Conservation (phyloP, 2,888 invertebrate species). For the Eupeodes luniger region DNA sequence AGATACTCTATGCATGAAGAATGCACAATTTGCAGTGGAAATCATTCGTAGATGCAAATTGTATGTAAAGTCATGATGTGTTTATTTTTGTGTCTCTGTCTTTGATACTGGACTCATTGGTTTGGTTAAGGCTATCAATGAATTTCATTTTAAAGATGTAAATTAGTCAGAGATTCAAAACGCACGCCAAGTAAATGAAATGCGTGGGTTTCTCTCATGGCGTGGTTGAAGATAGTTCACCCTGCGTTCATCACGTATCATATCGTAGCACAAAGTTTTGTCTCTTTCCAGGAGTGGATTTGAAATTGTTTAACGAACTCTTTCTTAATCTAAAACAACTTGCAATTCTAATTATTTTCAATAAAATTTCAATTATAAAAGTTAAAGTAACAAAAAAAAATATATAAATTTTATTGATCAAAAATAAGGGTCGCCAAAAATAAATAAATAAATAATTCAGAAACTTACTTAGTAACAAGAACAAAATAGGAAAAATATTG, state of each 20-base stretch:
- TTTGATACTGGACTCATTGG: slow-evolving; percentile 42
- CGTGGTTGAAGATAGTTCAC: slow-evolving; percentile 50
- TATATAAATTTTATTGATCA: too few relatives aligned
- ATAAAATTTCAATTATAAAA: too few relatives aligned
- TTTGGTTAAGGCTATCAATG: slow-evolving; percentile 43
- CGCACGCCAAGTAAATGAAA: slow-evolving; percentile 38
- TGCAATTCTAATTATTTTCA: too few relatives aligned
- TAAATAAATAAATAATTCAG: too few relatives aligned
- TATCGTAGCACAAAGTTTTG: background rate
- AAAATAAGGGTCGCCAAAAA: too few relatives aligned
- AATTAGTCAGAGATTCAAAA: slow-evolving; percentile 48
- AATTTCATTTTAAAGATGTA: slow-evolving; percentile 54
- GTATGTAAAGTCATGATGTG: background rate
- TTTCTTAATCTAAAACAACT: too few relatives aligned
- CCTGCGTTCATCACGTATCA: background rate
- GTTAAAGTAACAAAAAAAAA: too few relatives aligned
- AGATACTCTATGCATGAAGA: slow-evolving; percentile 62
- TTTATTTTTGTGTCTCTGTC: background rate
- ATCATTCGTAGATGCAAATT: slow-evolving; percentile 49
- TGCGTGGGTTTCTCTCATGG: slow-evolving; percentile 53
- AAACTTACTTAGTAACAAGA: too few relatives aligned
- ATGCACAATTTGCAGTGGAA: slow-evolving; percentile 65
- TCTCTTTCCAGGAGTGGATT: background rate
- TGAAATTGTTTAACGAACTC: too few relatives aligned
- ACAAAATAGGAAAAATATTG: too few relatives aligned